phyloP scores from a whole-genome alignment of 2,888 invertebrate genomes.

The Meliscaeva auricollis region DNA sequence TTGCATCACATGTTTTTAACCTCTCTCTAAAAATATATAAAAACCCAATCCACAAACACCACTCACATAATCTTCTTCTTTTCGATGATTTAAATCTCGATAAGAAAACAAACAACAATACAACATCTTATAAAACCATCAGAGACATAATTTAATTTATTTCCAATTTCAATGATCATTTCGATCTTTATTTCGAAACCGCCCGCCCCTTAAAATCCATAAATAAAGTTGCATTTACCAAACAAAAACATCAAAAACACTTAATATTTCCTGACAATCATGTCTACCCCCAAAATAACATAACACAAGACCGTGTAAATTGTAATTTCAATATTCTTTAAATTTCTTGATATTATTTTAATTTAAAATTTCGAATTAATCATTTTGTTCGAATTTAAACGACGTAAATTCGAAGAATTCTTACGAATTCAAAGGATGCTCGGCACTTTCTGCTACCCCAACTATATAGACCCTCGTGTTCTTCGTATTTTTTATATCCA shows the following conservation, averaged over 20 bases:
- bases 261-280: slow-evolving; percentile 52
- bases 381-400: slow-evolving; percentile 48
- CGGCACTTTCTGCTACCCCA: neutral
- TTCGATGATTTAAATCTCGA: neutral
- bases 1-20: too few relatives aligned
- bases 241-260: neutral
- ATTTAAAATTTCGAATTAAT: slow-evolving; percentile 66
- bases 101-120: neutral
- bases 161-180: slow-evolving; percentile 30
- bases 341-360: slow-evolving; percentile 44
- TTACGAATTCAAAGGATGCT: neutral
- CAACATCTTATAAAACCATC: neutral
- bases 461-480: too few relatives aligned
- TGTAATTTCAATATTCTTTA: slow-evolving; percentile 43
- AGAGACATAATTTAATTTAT: slow-evolving; percentile 22
- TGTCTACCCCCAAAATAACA: slow-evolving; percentile 20
- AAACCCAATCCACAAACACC: too few relatives aligned
- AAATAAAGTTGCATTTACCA: slow-evolving; percentile 50
- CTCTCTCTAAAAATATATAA: too few relatives aligned
- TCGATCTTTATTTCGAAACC: slow-evolving; percentile 16
- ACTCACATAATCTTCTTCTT: too few relatives aligned
- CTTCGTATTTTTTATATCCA: neutral
- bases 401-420: slow-evolving; percentile 50
- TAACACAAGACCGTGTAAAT: slow-evolving; percentile 54
- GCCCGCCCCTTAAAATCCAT: slow-evolving; percentile 31